Evolutionary conservation across 2,113 vertebrate genomes (phyloP).

Genomic region (Chamaetylas fuelleborni): DNA sequence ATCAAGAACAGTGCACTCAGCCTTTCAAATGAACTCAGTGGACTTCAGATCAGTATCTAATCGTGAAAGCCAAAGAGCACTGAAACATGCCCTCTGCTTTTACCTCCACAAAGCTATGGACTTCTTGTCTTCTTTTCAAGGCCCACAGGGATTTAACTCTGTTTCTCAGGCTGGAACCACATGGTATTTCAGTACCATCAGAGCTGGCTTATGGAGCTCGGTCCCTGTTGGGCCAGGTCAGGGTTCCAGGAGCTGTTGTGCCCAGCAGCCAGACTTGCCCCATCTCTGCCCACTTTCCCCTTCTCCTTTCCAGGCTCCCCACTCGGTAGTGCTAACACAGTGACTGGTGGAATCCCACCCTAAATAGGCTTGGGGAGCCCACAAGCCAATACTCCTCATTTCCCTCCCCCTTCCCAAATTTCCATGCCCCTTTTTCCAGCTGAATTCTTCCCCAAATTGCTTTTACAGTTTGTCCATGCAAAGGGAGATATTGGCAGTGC

Average conservation of each 20-base stretch:
- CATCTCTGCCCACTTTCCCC: background rate
- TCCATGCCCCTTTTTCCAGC: background rate
- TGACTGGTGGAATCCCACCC: background rate
- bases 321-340: fast-evolving
- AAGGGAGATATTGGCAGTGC: background rate
- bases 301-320: background rate
- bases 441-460: background rate
- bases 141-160: background rate
- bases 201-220: background rate
- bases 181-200: background rate
- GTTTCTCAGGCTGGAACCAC: background rate
- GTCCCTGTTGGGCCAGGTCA: background rate
- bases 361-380: background rate
- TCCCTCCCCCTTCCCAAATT: background rate
- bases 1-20: background rate
- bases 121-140: background rate
- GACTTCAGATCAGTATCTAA: background rate
- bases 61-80: background rate
- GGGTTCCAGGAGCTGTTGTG: background rate
- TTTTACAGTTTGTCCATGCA: background rate
- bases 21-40: background rate
- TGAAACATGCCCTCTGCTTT: background rate
- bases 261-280: background rate
- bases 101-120: background rate
- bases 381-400: background rate